phyloP scores from a whole-genome alignment of 2,888 invertebrate species.

The Synergus itoensis region DNA sequence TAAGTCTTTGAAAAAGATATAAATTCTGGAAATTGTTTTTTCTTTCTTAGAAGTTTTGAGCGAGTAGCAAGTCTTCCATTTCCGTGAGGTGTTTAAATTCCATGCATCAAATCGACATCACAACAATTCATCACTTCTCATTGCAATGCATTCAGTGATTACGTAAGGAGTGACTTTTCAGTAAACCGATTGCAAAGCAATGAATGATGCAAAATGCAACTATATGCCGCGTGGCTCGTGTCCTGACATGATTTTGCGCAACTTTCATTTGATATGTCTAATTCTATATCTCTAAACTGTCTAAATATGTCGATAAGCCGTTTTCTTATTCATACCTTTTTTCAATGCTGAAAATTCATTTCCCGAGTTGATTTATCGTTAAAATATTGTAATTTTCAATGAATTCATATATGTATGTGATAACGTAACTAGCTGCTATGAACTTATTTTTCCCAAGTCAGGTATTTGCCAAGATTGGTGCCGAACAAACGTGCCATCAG shows the following conservation, averaged over 20 bases:
- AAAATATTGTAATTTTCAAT: background rate
- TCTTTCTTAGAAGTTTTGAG: background rate
- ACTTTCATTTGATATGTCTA: conserved; percentile 41
- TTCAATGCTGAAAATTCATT: too few relatives aligned
- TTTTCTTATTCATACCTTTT: too few relatives aligned
- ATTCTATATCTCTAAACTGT: background rate
- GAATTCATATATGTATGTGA: background rate
- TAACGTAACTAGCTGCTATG: conserved; percentile 24
- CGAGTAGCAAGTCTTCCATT: conserved; percentile 6
- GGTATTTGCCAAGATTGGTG: conserved; percentile 40
- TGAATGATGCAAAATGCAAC: conserved; percentile 37
- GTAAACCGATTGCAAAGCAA: conserved; percentile 29
- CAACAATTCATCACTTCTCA: conserved; percentile 34
- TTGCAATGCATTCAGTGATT: conserved; percentile 35
- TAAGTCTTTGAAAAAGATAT: background rate
- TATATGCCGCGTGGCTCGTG: conserved; percentile 1
- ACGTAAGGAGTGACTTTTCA: conserved; percentile 26
- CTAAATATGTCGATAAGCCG: too few relatives aligned
- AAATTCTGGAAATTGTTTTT: background rate
- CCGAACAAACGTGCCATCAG: conserved; percentile 18
- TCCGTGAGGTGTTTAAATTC: conserved; percentile 42
- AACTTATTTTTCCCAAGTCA: background rate
- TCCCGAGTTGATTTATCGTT: too few relatives aligned
- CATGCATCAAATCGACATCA: conserved; percentile 33
- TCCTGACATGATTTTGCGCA: conserved; percentile 19